Conservation (phyloP, 2,797 vertebrate species). For the Bufotes viridis region DNA sequence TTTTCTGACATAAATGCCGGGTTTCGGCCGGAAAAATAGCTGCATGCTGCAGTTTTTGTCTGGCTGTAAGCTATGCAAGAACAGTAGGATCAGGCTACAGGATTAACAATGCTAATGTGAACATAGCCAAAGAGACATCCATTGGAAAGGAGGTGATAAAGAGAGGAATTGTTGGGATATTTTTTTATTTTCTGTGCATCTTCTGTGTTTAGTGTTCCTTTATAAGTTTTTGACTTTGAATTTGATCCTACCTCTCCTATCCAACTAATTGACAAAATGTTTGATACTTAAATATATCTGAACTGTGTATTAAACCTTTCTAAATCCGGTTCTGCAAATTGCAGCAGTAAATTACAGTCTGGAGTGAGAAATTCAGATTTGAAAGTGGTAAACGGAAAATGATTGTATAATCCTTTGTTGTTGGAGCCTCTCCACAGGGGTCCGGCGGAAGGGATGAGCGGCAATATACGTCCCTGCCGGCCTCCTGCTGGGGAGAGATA, state of each 20-base stretch:
- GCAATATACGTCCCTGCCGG: constrained; percentile 29
- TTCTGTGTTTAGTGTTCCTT: not conserved
- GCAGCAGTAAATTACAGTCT: constrained; percentile 50
- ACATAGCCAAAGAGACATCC: no score
- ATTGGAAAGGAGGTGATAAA: no score
- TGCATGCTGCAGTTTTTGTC: no score
- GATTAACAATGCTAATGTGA: no score
- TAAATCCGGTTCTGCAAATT: constrained; percentile 30
- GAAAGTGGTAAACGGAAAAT: constrained; percentile 48
- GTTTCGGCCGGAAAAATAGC: no score
- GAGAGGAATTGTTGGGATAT: no score
- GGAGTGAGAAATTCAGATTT: constrained; percentile 50
- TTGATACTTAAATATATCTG: not conserved
- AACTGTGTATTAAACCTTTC: constrained; percentile 27
- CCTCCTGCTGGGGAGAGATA: constrained; percentile 45
- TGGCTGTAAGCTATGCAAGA: no score
- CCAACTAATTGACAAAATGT: not conserved
- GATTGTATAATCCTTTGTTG: constrained; percentile 53
- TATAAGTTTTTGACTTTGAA: not conserved
- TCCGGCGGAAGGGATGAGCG: constrained; percentile 41
- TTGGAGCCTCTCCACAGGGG: constrained; percentile 44
- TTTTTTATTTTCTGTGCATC: no score
- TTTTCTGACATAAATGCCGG: no score
- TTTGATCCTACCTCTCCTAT: not conserved
- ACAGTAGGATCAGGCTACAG: no score